These are phyloP conservation scores for Denticeps clupeoides DNA, from an alignment of 2,797 vertebrate species.

Conservation along the genomic window DNA sequence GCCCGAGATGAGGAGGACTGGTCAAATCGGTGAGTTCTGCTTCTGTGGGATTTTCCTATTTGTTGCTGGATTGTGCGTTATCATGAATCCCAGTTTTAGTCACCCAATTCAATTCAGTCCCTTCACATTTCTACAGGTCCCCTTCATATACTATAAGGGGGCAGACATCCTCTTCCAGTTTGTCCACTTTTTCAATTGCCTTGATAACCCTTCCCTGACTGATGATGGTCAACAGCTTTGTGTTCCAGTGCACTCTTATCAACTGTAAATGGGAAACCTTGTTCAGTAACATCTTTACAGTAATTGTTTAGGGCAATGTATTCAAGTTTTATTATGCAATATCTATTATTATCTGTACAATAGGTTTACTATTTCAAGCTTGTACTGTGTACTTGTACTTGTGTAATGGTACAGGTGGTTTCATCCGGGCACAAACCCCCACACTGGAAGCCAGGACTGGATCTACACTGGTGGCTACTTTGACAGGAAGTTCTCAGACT, in stretches of 20 bases:
- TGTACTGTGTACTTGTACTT: background rate
- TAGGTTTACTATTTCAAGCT: background rate
- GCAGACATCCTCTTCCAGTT: too few relatives aligned
- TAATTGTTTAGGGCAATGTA: too few relatives aligned
- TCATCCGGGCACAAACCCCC: constrained; percentile 70
- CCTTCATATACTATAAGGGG: too few relatives aligned
- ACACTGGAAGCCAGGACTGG: constrained; percentile 83
- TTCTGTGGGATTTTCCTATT: constrained; percentile 5
- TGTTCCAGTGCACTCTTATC: too few relatives aligned
- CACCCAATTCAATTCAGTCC: background rate
- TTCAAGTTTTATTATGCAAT: background rate
- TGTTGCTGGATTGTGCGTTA: background rate
- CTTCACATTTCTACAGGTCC: too few relatives aligned
- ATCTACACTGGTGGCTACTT: constrained; percentile 88
- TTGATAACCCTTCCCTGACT: too few relatives aligned
- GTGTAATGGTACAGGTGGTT: constrained; percentile 49
- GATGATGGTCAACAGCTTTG: too few relatives aligned
- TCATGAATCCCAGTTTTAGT: background rate
- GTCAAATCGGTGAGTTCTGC: constrained; percentile 68
- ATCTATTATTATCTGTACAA: too few relatives aligned
- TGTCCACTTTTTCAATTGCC: too few relatives aligned
- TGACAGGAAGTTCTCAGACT: constrained; percentile 83
- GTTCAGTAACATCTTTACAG: too few relatives aligned
- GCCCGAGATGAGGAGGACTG: constrained; percentile 76
- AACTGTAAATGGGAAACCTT: too few relatives aligned